Evolutionary conservation across 1,140 invertebrate genomes (phyloP).

Genomic region (Euglossa dilemma): DNA sequence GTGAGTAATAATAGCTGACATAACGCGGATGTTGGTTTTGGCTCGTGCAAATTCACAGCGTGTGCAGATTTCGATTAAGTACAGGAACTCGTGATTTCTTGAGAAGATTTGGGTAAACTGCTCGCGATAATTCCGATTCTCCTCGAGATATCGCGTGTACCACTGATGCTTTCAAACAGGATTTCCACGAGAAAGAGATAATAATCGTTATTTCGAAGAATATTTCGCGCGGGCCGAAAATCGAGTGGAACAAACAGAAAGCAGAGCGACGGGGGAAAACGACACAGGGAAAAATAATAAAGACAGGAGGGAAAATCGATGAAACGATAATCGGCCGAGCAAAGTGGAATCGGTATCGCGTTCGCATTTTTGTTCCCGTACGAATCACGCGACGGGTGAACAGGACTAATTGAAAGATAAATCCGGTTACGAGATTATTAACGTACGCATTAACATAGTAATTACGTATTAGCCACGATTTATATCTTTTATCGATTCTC

Average conservation of each 20-base stretch:
- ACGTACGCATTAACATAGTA: slow-evolving; percentile 51
- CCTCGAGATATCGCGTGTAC: neutral
- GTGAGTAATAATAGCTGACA: too few relatives aligned
- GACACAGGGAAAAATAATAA: too few relatives aligned
- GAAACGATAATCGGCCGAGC: neutral
- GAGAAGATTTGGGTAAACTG: too few relatives aligned
- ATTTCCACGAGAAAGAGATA: neutral
- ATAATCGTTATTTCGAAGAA: neutral
- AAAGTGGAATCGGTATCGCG: neutral
- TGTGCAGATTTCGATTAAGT: too few relatives aligned
- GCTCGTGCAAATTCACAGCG: too few relatives aligned
- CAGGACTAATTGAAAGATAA: slow-evolving; percentile 47
- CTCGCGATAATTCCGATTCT: too few relatives aligned
- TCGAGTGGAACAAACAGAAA: neutral
- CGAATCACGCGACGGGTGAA: neutral
- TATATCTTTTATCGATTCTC: slow-evolving; percentile 27
- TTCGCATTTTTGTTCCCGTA: neutral
- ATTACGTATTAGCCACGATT: slow-evolving; percentile 45
- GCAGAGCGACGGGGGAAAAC: fast-evolving
- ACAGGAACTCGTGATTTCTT: too few relatives aligned
- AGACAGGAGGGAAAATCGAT: too few relatives aligned
- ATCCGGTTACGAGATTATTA: slow-evolving; percentile 42
- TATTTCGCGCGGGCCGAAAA: neutral
- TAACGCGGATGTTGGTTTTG: too few relatives aligned
- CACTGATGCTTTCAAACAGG: neutral